phyloP scores from a whole-genome alignment of 2,888 invertebrate species.

The Marronus borbonicus region DNA sequence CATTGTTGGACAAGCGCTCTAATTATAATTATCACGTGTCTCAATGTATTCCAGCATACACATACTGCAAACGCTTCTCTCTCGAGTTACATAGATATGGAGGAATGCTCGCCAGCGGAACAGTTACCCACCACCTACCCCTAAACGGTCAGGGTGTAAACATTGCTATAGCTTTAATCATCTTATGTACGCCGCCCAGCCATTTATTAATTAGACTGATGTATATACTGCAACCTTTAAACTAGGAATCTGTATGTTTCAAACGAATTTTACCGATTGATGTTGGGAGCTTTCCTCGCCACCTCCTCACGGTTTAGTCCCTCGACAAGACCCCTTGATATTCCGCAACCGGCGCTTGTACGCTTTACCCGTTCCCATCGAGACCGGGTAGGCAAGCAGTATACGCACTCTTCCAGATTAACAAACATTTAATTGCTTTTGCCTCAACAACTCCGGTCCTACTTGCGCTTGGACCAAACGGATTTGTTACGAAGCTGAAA shows the following conservation, averaged over 20 bases:
- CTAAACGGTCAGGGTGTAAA: constrained; percentile 53
- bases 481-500: constrained; percentile 38
- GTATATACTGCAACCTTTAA: constrained; percentile 60
- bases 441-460: constrained; percentile 48
- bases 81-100: constrained; percentile 26
- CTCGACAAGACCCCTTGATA: constrained; percentile 5
- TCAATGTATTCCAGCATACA: constrained; percentile 53
- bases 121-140: constrained; percentile 55
- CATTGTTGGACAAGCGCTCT: constrained; percentile 56
- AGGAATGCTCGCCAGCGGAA: constrained; percentile 52
- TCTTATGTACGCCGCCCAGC: constrained; percentile 65
- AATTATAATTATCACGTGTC: constrained; percentile 59
- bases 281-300: constrained; percentile 56
- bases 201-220: constrained; percentile 70
- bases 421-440: constrained; percentile 59
- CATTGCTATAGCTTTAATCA: constrained; percentile 63
- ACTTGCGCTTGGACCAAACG: constrained; percentile 26
- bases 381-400: constrained; percentile 58
- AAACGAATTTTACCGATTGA: constrained; percentile 63
- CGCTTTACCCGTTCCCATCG: constrained; percentile 55
- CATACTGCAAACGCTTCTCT: constrained; percentile 11
- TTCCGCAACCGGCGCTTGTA: constrained; percentile 53
- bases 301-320: constrained; percentile 35
- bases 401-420: constrained; percentile 66
- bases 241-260: constrained; percentile 59